These are phyloP conservation scores for Sweltsa coloradensis DNA, from an alignment of 1,140 invertebrate species.

Conservation along the genomic window DNA sequence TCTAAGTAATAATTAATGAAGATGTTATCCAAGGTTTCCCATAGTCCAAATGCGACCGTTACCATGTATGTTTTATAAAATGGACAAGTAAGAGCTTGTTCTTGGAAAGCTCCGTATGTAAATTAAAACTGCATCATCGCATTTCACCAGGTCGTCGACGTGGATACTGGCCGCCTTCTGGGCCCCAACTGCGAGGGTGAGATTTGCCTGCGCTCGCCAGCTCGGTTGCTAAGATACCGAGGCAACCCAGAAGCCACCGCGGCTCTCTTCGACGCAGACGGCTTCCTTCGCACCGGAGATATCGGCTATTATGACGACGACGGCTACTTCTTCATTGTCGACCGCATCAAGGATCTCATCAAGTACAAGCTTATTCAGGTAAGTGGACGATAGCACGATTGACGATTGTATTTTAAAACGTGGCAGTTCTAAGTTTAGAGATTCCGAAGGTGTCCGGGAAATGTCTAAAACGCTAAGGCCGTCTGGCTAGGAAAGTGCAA, in stretches of 20 bases:
- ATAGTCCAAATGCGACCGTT: no score
- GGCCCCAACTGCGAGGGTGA: slow-evolving; percentile 50
- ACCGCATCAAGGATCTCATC: slow-evolving; percentile 60
- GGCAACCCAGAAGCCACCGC: slow-evolving; percentile 41
- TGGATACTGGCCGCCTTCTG: slow-evolving; percentile 42
- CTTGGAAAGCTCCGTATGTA: no score
- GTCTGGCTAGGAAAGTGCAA: neutral
- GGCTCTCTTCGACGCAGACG: slow-evolving; percentile 36
- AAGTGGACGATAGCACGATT: no score
- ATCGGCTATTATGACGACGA: slow-evolving; percentile 51
- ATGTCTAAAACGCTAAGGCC: neutral
- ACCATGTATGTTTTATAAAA: no score
- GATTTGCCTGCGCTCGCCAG: slow-evolving; percentile 50
- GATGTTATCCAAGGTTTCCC: no score
- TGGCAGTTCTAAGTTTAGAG: neutral
- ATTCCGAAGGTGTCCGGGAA: neutral
- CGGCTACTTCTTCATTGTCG: slow-evolving; percentile 49
- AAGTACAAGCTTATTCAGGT: slow-evolving; percentile 51
- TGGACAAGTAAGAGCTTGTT: no score
- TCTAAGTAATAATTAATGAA: no score
- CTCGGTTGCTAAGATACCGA: slow-evolving; percentile 31
- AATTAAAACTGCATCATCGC: no score
- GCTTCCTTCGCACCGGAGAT: slow-evolving; percentile 64
- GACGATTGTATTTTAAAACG: neutral
- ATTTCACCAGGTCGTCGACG: slow-evolving; percentile 42